Conservation (phyloP, 2,888 invertebrate genomes). For the Prosapia bicincta region DNA sequence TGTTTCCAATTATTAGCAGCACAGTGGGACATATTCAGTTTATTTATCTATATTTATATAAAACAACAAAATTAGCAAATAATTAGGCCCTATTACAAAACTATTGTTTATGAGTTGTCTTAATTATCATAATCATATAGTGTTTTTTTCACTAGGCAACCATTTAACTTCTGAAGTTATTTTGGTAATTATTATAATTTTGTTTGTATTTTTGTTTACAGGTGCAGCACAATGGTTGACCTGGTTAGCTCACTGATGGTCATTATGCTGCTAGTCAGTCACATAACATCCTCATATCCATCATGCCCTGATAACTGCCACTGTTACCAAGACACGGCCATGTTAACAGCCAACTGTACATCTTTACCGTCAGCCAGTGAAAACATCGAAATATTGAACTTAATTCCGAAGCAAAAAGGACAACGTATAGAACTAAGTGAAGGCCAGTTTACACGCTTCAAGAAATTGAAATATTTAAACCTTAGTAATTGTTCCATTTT, state of each 20-base stretch:
- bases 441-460: slow-evolving; percentile 32
- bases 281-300: not conserved
- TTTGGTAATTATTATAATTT: not conserved
- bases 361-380: slow-evolving; percentile 21
- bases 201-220: not conserved
- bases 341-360: slow-evolving; percentile 34
- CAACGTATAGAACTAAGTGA: slow-evolving; percentile 30
- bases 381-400: slow-evolving; percentile 30
- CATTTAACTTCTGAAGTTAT: too few species aligned
- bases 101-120: too few species aligned
- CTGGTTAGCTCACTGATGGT: not conserved
- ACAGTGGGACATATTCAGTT: too few species aligned
- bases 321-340: slow-evolving; percentile 32
- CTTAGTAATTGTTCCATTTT: slow-evolving; percentile 32
- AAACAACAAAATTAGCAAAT: too few species aligned
- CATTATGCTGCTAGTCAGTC: not conserved
- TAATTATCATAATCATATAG: too few species aligned
- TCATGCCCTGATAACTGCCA: slow-evolving; percentile 34
- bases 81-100: too few species aligned
- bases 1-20: too few species aligned
- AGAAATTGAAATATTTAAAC: slow-evolving; percentile 31
- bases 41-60: too few species aligned
- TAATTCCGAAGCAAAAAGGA: slow-evolving; percentile 25
- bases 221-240: not conserved
- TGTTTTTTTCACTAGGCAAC: too few species aligned